Evolutionary conservation across 2,113 vertebrate genomes (phyloP), one percentile per base, ranked within the genome.

Genomic region (Zosterops hypoxanthus): DNA sequence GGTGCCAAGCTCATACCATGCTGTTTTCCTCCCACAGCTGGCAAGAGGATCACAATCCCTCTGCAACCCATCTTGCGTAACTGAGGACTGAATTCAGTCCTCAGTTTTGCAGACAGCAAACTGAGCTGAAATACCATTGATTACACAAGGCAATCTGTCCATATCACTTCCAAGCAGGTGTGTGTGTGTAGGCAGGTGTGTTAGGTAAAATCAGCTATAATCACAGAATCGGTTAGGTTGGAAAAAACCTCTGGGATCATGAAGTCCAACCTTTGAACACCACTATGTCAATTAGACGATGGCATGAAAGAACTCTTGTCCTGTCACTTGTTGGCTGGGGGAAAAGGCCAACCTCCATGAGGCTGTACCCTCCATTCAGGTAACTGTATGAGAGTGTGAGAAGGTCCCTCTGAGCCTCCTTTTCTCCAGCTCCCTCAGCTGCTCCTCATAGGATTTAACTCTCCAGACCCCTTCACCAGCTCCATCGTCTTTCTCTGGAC

Each of bases 381-480:
- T 29, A 28, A 28, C 8, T 65, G 46, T 39, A 53, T 18, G 23
- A 36, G 13, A n/a, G 14, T 46, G 46, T 0, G 0, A 3, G 11
- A 68, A 53, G 46, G 28, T 16, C 5, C 11, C 33, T 8, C 12
- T 2, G 8, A 66, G 12, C 33, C 15, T 59, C 44, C 19, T 66
- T 33, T 66, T 39, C 60, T 53, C 10, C 46, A 66, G 36, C 60
- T 66, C 19, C 33, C 46, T 52, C 60, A 33, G 36, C 15, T 0
- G 0, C 15, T 65, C 44, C 19, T 44, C 59, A 21, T 0, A 23
- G 19, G 68, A 52, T 23, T 65, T 65, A 36, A 59, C 33, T 53
- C 55, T 47, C 47, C 31, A 68, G 41, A 41, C 14, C 17, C 21
- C 12, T n/a, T 41, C n/a, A 41, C n/a, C 29, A 55, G 16, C 34